Percentiles rank a stretch among this genome's conserved stretches.
These are phyloP conservation scores for Enoplosus armatus DNA, from an alignment of 2,797 vertebrate species.

Conservation along the genomic window DNA sequence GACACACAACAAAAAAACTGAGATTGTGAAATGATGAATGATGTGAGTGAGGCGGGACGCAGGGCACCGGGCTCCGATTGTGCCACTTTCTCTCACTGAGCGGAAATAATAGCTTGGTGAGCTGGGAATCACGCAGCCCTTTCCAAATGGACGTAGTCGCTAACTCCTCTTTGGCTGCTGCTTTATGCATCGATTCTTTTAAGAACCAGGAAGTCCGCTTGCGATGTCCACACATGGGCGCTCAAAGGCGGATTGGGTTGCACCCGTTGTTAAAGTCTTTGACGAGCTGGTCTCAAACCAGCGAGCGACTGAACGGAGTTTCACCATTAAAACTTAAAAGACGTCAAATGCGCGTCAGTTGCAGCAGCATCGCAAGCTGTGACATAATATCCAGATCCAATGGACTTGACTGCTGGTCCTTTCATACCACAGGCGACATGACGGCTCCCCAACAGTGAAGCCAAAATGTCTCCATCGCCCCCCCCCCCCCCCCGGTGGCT, in stretches of 20 bases:
- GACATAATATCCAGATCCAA: no score
- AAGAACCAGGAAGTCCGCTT: not conserved
- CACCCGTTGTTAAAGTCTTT: no score
- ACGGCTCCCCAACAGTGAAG: no score
- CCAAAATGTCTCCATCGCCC: no score
- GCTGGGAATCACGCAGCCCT: not conserved
- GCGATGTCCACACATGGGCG: not conserved
- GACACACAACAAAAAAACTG: conserved; percentile 29
- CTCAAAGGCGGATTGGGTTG: not conserved
- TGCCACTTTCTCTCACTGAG: conserved; percentile 8
- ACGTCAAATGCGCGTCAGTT: no score
- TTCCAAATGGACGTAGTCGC: not conserved
- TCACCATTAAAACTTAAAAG: no score
- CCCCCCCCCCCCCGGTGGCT: no score
- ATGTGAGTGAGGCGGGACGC: conserved; percentile 41
- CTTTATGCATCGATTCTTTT: not conserved
- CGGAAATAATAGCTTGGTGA: not conserved
- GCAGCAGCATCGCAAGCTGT: no score
- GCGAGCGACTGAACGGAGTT: no score
- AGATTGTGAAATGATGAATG: conserved; percentile 58
- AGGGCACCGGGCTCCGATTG: conserved; percentile 32
- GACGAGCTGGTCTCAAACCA: no score
- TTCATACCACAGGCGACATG: no score
- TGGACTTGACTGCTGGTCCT: no score
- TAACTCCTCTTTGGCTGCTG: not conserved